These are phyloP conservation scores for Oxytorus armatus DNA, from an alignment of 2,888 invertebrate species.

Conservation along the genomic window DNA sequence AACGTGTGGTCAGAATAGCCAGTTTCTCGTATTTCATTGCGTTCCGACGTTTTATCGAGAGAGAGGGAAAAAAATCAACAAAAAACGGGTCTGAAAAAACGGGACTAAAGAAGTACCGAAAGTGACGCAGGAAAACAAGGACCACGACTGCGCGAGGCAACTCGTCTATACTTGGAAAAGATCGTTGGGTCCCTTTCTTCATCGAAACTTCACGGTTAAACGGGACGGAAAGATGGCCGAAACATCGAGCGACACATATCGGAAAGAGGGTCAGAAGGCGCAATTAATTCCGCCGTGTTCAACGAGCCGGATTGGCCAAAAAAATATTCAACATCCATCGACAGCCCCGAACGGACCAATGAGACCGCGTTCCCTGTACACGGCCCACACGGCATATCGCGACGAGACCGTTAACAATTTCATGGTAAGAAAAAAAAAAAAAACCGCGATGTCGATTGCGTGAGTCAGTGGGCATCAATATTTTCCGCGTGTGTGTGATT, in stretches of 20 bases:
- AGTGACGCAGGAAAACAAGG: slow-evolving; percentile 63
- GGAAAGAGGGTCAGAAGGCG: slow-evolving; percentile 59
- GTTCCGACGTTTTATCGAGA: slow-evolving; percentile 7
- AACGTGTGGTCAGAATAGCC: slow-evolving; percentile 27
- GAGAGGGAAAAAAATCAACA: slow-evolving; percentile 50
- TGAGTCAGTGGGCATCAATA: background rate
- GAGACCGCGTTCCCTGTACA: slow-evolving; percentile 89
- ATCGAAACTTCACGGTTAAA: background rate
- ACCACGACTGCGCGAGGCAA: slow-evolving; percentile 63
- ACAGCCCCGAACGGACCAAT: slow-evolving; percentile 81
- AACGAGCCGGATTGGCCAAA: slow-evolving; percentile 55
- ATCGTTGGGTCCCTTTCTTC: too few species aligned
- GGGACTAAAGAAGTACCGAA: slow-evolving; percentile 77
- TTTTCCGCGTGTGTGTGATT: background rate
- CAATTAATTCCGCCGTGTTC: slow-evolving; percentile 60
- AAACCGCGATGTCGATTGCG: background rate
- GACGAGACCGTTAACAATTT: slow-evolving; percentile 78
- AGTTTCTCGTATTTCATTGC: slow-evolving; percentile 36
- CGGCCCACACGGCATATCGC: slow-evolving; percentile 87
- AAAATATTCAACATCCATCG: slow-evolving; percentile 72
- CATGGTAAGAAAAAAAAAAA: slow-evolving; percentile 72
- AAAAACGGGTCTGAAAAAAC: slow-evolving; percentile 69
- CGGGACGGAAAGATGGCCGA: slow-evolving; percentile 75
- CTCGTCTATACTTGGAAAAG: background rate
- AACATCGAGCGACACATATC: slow-evolving; percentile 70